Conservation (phyloP, 2,797 vertebrate species). For the Siniperca scherzeri region DNA sequence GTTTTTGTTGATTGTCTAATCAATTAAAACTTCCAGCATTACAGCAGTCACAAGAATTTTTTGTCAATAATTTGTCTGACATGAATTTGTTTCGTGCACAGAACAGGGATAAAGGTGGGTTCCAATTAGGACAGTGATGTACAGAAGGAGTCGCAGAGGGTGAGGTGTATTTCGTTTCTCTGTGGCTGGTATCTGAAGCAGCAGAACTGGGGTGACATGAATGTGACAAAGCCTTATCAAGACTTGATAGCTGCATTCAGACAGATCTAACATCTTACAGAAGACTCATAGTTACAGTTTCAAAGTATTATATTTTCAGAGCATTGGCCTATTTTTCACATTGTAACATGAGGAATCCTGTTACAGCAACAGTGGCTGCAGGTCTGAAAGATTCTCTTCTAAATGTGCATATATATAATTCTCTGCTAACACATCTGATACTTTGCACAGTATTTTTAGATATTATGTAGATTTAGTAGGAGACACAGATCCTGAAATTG, state of each 20-base stretch:
- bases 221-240: slow-evolving; percentile 27
- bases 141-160: not conserved
- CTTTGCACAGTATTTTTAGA: not conserved
- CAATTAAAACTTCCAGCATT: not conserved
- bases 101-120: not conserved
- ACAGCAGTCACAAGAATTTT: not conserved
- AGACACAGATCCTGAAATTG: not conserved
- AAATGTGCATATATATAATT: not conserved
- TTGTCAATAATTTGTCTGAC: slow-evolving; percentile 2
- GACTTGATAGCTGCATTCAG: slow-evolving; percentile 20
- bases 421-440: not conserved
- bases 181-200: slow-evolving; percentile 18
- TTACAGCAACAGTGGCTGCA: slow-evolving; percentile 17
- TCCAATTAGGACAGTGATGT: not conserved
- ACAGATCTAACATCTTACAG: slow-evolving; percentile 14
- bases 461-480: slow-evolving; percentile 1
- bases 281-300: slow-evolving; percentile 21
- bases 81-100: not conserved
- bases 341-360: slow-evolving; percentile 14
- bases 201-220: slow-evolving; percentile 29
- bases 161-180: slow-evolving; percentile 4
- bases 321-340: slow-evolving; percentile 43
- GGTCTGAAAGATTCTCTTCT: slow-evolving; percentile 8
- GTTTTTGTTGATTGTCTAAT: not conserved
- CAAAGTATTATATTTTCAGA: slow-evolving; percentile 20